Conservation (phyloP, 2,797 vertebrate species). For the Cyprinodon diabolis region DNA sequence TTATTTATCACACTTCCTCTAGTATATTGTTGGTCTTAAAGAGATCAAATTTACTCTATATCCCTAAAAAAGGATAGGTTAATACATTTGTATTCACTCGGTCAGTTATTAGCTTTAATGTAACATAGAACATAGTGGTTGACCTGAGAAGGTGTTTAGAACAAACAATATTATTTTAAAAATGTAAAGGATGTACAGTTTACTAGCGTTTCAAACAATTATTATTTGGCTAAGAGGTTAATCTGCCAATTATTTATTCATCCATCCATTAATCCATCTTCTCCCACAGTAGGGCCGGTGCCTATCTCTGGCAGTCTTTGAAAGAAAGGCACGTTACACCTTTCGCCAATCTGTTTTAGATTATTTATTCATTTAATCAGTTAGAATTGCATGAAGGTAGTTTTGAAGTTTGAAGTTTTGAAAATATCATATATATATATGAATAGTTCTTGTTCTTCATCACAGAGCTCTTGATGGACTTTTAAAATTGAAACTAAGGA, state of each 20-base stretch:
- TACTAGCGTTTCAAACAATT: too few relatives aligned
- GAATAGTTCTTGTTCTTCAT: not conserved
- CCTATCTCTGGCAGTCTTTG: too few relatives aligned
- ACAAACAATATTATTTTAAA: not conserved
- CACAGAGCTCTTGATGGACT: not conserved
- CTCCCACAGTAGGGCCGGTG: too few relatives aligned
- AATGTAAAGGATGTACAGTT: not conserved
- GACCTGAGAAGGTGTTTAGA: not conserved
- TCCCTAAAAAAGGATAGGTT: not conserved
- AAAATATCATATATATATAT: too few relatives aligned
- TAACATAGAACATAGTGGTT: not conserved
- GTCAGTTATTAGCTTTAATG: not conserved
- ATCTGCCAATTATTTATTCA: too few relatives aligned
- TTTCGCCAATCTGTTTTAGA: too few relatives aligned
- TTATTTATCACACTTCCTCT: not conserved
- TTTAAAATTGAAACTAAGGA: constrained; percentile 3
- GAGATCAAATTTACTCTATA: not conserved
- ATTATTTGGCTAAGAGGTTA: too few relatives aligned
- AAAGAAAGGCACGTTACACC: too few relatives aligned
- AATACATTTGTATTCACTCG: not conserved
- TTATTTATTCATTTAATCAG: too few relatives aligned
- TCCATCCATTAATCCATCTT: too few relatives aligned
- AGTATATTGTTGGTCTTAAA: not conserved
- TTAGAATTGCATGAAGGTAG: too few relatives aligned
- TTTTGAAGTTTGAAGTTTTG: too few relatives aligned